These are phyloP conservation scores for Mythimna ferrago DNA, from an alignment of 2,888 invertebrate species.

Conservation along the genomic window DNA sequence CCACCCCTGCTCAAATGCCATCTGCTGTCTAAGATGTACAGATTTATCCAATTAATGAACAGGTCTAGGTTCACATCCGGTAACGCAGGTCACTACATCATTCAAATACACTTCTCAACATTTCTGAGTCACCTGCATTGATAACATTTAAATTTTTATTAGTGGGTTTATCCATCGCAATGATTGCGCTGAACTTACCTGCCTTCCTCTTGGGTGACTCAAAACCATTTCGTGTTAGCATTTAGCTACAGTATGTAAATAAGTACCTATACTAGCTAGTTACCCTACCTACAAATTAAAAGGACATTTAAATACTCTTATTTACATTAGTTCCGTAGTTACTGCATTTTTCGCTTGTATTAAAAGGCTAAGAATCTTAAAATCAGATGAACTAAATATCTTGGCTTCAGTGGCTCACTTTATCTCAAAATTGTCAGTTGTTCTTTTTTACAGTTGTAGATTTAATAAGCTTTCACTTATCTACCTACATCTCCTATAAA, in stretches of 20 bases:
- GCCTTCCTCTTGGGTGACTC: slow-evolving; percentile 8
- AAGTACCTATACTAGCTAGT: background rate
- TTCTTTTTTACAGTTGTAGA: background rate
- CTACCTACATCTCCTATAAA: background rate
- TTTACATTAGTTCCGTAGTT: background rate
- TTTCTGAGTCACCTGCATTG: slow-evolving; percentile 33
- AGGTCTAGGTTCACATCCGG: background rate
- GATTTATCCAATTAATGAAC: background rate
- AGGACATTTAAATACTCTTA: too few relatives aligned
- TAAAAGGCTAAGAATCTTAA: background rate
- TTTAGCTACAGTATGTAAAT: too few relatives aligned
- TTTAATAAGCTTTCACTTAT: background rate
- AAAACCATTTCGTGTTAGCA: background rate
- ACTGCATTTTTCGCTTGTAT: background rate
- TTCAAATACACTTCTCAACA: background rate
- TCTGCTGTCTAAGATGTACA: background rate
- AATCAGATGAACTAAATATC: background rate
- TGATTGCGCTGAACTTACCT: background rate
- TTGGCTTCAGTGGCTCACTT: background rate
- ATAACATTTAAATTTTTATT: slow-evolving; percentile 23
- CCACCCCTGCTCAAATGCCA: too few relatives aligned
- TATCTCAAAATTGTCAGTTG: background rate
- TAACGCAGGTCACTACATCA: background rate
- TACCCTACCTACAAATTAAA: too few relatives aligned
- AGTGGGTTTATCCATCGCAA: slow-evolving; percentile 23